Base-by-base conservation (phyloP, 2,797 vertebrate species). In the Nasua narica region DNA sequence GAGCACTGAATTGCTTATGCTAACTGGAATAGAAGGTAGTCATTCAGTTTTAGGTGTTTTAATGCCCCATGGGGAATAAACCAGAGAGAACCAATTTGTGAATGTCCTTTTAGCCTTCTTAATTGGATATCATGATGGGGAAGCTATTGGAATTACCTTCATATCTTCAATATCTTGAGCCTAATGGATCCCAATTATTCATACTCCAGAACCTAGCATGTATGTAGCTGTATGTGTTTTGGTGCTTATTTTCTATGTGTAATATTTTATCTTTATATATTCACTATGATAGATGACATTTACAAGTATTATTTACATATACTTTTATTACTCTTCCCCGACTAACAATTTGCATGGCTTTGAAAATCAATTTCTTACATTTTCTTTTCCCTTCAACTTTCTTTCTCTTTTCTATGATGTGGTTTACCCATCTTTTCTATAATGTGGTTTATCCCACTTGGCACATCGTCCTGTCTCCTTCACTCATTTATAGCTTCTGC, bases 371-470 rank as follows among this genome's bases (percentile, higher is more conserved):
- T 85, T 81, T 87, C 69, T 54, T 91, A 37, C 0, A 29, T 93
- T 89, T 87, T 78, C 52, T 79, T 62, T 83, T 52, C 67, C 43
- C 29, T 69, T 60, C 50, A 40, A 62, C 23, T 70, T 67, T 56
- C 62, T 74, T 58, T 29, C 62, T 93, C 13, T 81, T 83, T 67
- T 27, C 77, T 83, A 7, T n/a, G 43, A 86, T 91, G 82, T 58
- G 77, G 77, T 77, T 87, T 87, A 52, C 69, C 54, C 85, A 58
- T 90, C 65, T 92, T 90, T 87, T 84, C 79, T 91, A 15, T 50
- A 52, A 69, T 86, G 90, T 92, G 78, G 54, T 43, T 92, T 94
- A 94, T 27, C 65, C 87, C 52, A 58, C 40, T 94, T 96, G 93
- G 83, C 50, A 76, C 1, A 0, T 60, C 29, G 56, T 93, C 32